A percentile compares a stretch with the other conserved stretches of the same genome.
Evolutionary conservation across 2,797 vertebrate species (phyloP).

Genomic region (Setipinna tenuifilis): DNA sequence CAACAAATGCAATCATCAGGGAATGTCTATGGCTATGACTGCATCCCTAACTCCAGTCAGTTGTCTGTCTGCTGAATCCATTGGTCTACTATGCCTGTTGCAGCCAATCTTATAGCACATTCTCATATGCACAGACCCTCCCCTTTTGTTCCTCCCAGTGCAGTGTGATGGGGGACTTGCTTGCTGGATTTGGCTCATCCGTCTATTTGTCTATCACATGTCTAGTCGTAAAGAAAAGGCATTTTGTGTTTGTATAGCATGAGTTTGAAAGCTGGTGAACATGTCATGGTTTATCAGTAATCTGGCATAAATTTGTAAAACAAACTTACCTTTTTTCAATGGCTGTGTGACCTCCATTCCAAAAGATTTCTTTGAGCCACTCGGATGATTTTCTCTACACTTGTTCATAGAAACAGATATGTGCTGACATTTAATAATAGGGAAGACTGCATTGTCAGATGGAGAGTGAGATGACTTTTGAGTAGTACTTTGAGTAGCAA

Average conservation of each 20-base stretch:
- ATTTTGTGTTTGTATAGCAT: background rate
- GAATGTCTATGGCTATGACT: background rate
- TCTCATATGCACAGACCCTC: background rate
- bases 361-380: no score
- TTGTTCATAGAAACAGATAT: background rate
- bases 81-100: background rate
- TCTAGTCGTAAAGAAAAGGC: background rate
- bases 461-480: background rate
- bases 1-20: background rate
- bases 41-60: background rate
- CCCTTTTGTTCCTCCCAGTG: background rate
- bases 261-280: background rate
- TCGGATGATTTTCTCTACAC: background rate
- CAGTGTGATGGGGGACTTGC: background rate
- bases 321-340: background rate
- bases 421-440: background rate
- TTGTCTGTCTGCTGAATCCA: background rate
- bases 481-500: background rate
- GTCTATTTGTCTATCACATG: background rate
- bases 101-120: background rate
- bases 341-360: no score
- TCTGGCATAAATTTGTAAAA: background rate
- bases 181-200: background rate
- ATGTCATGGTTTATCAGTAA: background rate
- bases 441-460: background rate